Percentiles rank a stretch among this genome's conserved stretches.
Evolutionary conservation across 2,797 vertebrate species (phyloP).

Genomic region (Lutjanus argentimaculatus): DNA sequence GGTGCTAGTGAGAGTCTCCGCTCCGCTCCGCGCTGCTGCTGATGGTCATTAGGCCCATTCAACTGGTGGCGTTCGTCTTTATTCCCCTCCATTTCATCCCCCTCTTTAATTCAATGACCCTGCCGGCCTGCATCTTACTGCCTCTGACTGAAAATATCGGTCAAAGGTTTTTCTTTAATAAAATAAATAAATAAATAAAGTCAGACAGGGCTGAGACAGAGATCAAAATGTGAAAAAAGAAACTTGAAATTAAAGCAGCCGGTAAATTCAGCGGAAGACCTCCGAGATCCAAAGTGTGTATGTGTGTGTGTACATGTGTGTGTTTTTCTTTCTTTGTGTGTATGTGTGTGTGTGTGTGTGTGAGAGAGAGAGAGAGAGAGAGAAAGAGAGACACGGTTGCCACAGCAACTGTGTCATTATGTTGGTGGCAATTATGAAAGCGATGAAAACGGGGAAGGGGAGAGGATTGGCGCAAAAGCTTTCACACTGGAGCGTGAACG

Average conservation of each 20-base stretch:
- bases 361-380: conserved; percentile 39
- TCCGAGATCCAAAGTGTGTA: conserved; percentile 57
- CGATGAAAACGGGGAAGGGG: conserved; percentile 80
- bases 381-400: conserved; percentile 81
- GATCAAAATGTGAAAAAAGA: not conserved
- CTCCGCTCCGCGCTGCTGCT: conserved; percentile 53
- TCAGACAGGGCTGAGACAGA: not conserved
- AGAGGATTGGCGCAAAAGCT: conserved; percentile 77
- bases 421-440: conserved; percentile 89
- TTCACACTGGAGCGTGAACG: conserved; percentile 72
- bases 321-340: conserved; percentile 30
- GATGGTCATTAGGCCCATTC: conserved; percentile 68
- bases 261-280: conserved; percentile 57
- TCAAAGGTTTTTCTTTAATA: not conserved
- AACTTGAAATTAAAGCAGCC: conserved; percentile 18
- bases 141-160: not conserved
- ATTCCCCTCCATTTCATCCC: conserved; percentile 33
- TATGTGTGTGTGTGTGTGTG: conserved; percentile 22
- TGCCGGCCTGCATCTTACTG: not conserved
- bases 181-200: not conserved
- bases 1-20: conserved; percentile 63
- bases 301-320: not conserved
- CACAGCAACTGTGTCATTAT: conserved; percentile 91
- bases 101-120: conserved; percentile 26
- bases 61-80: conserved; percentile 67